Evolutionary conservation across 2,888 invertebrate genomes (phyloP).

Genomic region (Ecdyonurus torrentis): DNA sequence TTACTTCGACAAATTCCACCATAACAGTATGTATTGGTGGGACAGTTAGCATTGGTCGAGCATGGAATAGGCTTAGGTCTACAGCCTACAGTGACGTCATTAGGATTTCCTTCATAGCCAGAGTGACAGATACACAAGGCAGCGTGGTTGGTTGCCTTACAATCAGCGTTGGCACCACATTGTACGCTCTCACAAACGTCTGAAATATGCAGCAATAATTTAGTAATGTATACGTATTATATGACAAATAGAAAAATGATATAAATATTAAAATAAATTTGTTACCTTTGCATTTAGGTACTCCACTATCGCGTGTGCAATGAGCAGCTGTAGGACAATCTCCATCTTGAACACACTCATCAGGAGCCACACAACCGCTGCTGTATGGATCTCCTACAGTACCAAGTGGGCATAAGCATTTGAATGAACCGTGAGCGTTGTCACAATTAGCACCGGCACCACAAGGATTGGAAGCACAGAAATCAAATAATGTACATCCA

Average conservation of each 20-base stretch:
- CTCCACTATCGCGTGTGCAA: constrained; percentile 51
- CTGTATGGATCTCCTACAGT: constrained; percentile 73
- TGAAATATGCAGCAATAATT: constrained; percentile 22
- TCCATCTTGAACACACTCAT: constrained; percentile 58
- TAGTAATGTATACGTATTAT: not conserved
- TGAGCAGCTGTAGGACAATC: constrained; percentile 70
- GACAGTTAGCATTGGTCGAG: constrained; percentile 52
- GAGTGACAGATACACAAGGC: constrained; percentile 61
- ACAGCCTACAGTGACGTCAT: constrained; percentile 52
- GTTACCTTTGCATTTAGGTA: constrained; percentile 58
- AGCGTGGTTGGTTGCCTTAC: constrained; percentile 54
- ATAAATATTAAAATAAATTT: not conserved
- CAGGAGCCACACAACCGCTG: constrained; percentile 65
- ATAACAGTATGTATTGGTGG: constrained; percentile 63
- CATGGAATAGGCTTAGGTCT: constrained; percentile 57
- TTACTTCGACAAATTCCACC: constrained; percentile 65
- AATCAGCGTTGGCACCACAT: constrained; percentile 75
- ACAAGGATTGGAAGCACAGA: constrained; percentile 61
- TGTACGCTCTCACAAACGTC: constrained; percentile 60
- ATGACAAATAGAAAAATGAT: not conserved
- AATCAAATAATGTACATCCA: constrained; percentile 59
- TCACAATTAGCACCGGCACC: constrained; percentile 64
- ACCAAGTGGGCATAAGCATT: constrained; percentile 60
- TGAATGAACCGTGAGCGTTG: constrained; percentile 61
- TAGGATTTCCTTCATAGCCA: constrained; percentile 63